phyloP scores from a whole-genome alignment of 2,797 vertebrate species.

The Paguma larvata region DNA sequence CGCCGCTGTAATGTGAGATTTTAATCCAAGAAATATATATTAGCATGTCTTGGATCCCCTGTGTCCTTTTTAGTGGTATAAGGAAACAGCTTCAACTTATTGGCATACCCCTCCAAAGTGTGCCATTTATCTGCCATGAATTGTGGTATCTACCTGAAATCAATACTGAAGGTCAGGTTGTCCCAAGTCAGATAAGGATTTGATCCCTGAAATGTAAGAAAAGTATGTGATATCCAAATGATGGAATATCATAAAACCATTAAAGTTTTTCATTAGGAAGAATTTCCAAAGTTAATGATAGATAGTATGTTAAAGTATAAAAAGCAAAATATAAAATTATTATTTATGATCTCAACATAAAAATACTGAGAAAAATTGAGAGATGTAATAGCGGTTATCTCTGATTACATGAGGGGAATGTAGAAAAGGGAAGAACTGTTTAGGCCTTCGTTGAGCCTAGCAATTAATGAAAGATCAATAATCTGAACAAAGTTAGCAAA shows the following conservation, averaged over 20 bases:
- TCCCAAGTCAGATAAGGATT: constrained; percentile 49
- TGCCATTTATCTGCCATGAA: neutral
- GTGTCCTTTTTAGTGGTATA: neutral
- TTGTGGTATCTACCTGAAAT: constrained; percentile 30
- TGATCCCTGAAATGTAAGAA: neutral
- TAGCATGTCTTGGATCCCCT: neutral
- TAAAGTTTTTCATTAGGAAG: constrained; percentile 43
- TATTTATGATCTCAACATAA: constrained; percentile 23
- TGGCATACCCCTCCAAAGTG: neutral
- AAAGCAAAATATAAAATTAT: constrained; percentile 48
- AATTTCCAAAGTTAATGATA: constrained; percentile 29
- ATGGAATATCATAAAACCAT: constrained; percentile 43
- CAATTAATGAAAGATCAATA: neutral
- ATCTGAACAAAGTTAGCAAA: constrained; percentile 55
- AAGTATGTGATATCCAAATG: neutral
- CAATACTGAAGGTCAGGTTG: constrained; percentile 25
- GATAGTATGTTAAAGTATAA: constrained; percentile 27
- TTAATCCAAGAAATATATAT: constrained; percentile 12
- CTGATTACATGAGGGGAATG: neutral
- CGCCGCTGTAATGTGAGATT: constrained; percentile 8
- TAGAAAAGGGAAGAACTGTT: neutral
- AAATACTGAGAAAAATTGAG: constrained; percentile 34
- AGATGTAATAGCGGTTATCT: neutral
- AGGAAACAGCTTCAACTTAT: constrained; percentile 51
- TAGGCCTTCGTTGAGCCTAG: neutral